Percentiles rank a stretch among this genome's conserved stretches.
Conservation (phyloP, 2,888 invertebrate genomes). For the Apantesis nais region DNA sequence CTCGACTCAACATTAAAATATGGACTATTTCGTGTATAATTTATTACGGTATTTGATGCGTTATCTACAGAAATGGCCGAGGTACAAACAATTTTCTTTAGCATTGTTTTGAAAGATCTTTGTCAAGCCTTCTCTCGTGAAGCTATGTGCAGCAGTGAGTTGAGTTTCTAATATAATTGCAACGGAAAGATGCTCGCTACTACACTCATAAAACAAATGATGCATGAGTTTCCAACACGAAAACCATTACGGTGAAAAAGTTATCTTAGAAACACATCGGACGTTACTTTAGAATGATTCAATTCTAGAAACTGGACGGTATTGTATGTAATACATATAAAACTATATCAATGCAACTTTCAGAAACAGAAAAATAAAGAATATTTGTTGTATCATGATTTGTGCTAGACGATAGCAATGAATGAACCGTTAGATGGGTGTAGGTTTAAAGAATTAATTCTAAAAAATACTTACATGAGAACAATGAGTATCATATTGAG, state of each 20-base stretch:
- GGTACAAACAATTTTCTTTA: slow-evolving; percentile 31
- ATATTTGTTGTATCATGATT: background rate
- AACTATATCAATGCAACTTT: background rate
- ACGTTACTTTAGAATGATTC: slow-evolving; percentile 36
- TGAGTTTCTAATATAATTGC: slow-evolving; percentile 48
- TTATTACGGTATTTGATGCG: background rate
- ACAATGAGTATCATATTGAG: no score
- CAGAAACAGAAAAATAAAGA: background rate
- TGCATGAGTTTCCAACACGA: slow-evolving; percentile 54
- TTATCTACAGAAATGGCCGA: background rate
- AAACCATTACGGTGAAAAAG: slow-evolving; percentile 33
- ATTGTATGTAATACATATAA: background rate
- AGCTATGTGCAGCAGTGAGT: slow-evolving; percentile 50
- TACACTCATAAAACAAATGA: slow-evolving; percentile 59
- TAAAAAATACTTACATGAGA: no score
- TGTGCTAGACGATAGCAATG: background rate
- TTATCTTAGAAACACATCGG: slow-evolving; percentile 46
- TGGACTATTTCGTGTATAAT: no score
- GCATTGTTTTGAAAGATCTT: slow-evolving; percentile 41
- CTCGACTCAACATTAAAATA: no score
- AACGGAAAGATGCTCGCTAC: slow-evolving; percentile 54
- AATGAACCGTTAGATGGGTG: no score
- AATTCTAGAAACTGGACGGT: slow-evolving; percentile 2
- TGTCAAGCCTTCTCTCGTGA: slow-evolving; percentile 44
- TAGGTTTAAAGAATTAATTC: no score